These are phyloP conservation scores for Bucorvus abyssinicus DNA, from an alignment of 2,797 vertebrate genomes.

Conservation along the genomic window DNA sequence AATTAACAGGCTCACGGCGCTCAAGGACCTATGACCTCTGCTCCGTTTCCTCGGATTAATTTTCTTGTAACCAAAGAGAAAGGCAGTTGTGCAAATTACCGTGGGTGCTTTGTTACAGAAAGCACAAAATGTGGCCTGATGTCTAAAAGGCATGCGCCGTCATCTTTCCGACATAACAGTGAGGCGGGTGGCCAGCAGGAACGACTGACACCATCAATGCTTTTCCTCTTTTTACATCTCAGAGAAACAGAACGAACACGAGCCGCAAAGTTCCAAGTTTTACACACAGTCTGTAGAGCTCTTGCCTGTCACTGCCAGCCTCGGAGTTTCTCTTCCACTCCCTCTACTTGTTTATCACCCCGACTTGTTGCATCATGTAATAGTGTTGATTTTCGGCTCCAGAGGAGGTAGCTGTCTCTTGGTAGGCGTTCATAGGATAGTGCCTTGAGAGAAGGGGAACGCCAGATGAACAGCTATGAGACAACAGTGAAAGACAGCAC, in stretches of 20 bases:
- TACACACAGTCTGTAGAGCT: background rate
- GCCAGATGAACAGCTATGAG: background rate
- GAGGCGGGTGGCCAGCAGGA: background rate
- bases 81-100: background rate
- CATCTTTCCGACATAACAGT: background rate
- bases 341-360: background rate
- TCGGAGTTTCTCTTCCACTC: background rate
- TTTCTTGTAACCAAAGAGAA: background rate
- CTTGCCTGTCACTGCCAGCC: background rate
- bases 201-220: background rate
- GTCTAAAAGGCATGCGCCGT: background rate
- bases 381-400: slow-evolving; percentile 25
- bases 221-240: background rate
- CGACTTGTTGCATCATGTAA: background rate
- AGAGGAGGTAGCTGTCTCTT: background rate
- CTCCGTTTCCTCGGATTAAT: background rate
- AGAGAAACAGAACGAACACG: background rate
- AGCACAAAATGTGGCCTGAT: background rate
- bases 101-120: background rate
- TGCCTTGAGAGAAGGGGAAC: background rate
- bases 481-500: background rate
- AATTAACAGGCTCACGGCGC: background rate
- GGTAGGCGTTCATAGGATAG: background rate
- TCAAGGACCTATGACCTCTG: background rate
- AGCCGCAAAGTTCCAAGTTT: background rate